A percentile compares a stretch with the other conserved stretches of the same genome.
phyloP scores from a whole-genome alignment of 2,888 invertebrate genomes.

The Lasioglossum zephyrum region DNA sequence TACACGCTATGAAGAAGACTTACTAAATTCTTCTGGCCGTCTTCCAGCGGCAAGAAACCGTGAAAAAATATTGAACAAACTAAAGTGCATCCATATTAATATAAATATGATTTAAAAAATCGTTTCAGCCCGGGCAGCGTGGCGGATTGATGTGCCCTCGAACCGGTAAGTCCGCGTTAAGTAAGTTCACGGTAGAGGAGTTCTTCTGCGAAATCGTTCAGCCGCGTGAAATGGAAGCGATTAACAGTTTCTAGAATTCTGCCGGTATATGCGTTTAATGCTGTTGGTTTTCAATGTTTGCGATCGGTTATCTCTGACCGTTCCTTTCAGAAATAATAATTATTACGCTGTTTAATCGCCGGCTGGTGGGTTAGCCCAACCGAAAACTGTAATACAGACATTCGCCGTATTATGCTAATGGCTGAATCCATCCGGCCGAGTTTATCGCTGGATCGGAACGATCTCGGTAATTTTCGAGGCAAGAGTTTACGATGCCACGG shows the following conservation, averaged over 20 bases:
- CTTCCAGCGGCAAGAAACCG: neutral
- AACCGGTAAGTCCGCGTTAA: neutral
- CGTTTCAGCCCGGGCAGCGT: neutral
- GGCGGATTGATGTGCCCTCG: neutral
- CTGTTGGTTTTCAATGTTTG: neutral
- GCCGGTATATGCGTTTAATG: constrained; percentile 2
- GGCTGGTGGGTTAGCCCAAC: constrained; percentile 17
- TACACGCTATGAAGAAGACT: neutral
- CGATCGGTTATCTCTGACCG: neutral
- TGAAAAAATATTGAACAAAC: neutral
- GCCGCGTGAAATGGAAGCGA: constrained; percentile 7
- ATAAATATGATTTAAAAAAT: neutral
- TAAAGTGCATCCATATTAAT: neutral
- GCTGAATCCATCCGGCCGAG: constrained; percentile 52
- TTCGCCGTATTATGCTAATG: constrained; percentile 59
- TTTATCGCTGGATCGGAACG: constrained; percentile 58
- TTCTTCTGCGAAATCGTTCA: constrained; percentile 2
- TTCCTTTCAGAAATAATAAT: constrained; percentile 15
- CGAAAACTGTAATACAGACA: constrained; percentile 40
- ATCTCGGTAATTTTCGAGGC: constrained; percentile 49
- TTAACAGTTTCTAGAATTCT: constrained; percentile 12
- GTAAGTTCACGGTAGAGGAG: neutral
- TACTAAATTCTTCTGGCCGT: neutral
- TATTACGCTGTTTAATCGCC: constrained; percentile 26
- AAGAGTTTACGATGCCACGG: constrained; percentile 41